Percentiles rank a stretch among this genome's conserved stretches.
phyloP scores from a whole-genome alignment of 1,140 invertebrate species.

The Drosophila simulans region DNA sequence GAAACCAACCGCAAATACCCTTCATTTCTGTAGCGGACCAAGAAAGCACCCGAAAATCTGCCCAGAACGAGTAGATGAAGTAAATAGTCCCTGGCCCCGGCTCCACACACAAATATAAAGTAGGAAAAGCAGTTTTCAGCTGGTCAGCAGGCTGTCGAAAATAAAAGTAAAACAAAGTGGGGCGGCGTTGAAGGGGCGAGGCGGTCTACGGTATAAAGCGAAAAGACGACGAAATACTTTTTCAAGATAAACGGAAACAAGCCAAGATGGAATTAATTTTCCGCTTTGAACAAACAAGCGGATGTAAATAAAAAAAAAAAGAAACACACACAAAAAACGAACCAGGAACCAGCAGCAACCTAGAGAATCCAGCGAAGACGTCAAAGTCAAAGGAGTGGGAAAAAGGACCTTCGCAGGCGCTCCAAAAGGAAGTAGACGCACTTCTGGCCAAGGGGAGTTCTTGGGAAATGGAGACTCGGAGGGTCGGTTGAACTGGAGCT shows the following conservation, averaged over 20 bases:
- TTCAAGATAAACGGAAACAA: conserved; percentile 84
- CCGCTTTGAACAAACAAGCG: conserved; percentile 84
- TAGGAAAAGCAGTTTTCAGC: conserved; percentile 63
- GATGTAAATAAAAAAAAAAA: conserved; percentile 81
- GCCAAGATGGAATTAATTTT: conserved; percentile 84
- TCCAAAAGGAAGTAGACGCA: conserved; percentile 23
- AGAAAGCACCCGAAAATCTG: conserved; percentile 1
- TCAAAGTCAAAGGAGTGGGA: conserved; percentile 36
- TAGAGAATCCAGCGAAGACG: conserved; percentile 44
- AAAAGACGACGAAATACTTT: conserved; percentile 79
- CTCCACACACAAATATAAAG: conserved; percentile 34
- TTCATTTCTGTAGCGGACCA: not conserved
- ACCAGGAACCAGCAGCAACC: conserved; percentile 28
- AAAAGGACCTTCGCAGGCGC: not conserved
- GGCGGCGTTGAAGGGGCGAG: conserved; percentile 11
- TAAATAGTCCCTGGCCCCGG: conserved; percentile 21
- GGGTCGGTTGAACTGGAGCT: conserved; percentile 12
- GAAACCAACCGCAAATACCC: conserved; percentile 17
- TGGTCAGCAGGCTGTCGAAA: conserved; percentile 73
- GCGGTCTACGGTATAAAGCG: conserved; percentile 58
- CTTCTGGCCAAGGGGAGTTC: conserved; percentile 11
- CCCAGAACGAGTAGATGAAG: conserved; percentile 30
- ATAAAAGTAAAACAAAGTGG: conserved; percentile 63
- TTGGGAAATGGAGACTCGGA: not conserved
- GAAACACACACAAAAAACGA: conserved; percentile 39